phyloP scores from a whole-genome alignment of 2,888 invertebrate species.

The Melipona beecheii region DNA sequence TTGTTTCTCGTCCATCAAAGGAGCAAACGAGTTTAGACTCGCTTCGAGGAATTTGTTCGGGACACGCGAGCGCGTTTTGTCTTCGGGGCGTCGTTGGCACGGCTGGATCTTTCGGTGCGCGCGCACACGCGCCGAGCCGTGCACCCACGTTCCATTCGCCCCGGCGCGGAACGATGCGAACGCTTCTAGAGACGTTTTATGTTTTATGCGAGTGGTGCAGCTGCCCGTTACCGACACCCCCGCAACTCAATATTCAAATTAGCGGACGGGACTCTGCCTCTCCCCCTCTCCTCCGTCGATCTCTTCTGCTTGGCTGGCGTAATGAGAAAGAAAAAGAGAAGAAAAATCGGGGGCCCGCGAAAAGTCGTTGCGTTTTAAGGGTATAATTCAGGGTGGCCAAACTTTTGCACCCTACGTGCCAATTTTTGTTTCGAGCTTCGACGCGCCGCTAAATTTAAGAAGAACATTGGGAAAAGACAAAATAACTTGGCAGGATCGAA shows the following conservation, averaged over 20 bases:
- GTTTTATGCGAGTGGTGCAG: slow-evolving; percentile 80
- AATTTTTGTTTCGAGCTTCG: no score
- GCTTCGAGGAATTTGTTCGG: slow-evolving; percentile 63
- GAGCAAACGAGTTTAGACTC: slow-evolving; percentile 64
- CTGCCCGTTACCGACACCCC: slow-evolving; percentile 82
- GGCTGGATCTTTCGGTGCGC: slow-evolving; percentile 4
- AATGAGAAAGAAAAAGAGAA: slow-evolving; percentile 70
- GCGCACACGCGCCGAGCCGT: slow-evolving; percentile 43
- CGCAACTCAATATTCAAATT: slow-evolving; percentile 83
- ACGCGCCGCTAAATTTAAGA: no score
- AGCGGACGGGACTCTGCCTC: slow-evolving; percentile 70
- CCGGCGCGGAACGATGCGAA: slow-evolving; percentile 60
- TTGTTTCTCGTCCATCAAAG: slow-evolving; percentile 61
- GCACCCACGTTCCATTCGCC: slow-evolving; percentile 66
- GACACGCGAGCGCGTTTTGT: slow-evolving; percentile 71
- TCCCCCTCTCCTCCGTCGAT: slow-evolving; percentile 33
- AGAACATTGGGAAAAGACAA: no score
- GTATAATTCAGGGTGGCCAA: slow-evolving; percentile 1
- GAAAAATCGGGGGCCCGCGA: slow-evolving; percentile 54
- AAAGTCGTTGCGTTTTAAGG: no score
- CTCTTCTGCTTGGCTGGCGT: slow-evolving; percentile 60
- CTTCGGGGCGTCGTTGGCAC: slow-evolving; percentile 69
- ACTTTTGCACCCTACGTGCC: neutral
- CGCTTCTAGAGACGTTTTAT: slow-evolving; percentile 80
- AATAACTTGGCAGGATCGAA: no score